These are phyloP conservation scores for Hyaena hyaena DNA, from an alignment of 2,113 vertebrate genomes.

Conservation along the genomic window DNA sequence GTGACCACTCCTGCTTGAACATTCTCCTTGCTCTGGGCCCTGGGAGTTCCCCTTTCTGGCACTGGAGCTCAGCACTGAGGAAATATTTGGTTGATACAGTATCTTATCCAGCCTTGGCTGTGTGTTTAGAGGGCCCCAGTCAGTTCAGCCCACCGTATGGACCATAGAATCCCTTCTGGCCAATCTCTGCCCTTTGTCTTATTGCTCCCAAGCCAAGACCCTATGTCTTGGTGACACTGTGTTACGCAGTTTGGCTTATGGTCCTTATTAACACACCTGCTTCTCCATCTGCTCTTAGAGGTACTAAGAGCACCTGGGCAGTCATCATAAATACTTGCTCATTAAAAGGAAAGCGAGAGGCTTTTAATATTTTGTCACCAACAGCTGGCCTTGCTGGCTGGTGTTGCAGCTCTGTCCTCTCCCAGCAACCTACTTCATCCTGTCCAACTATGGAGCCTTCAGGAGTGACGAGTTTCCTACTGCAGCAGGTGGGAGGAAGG, in stretches of 20 bases:
- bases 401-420: too few relatives aligned
- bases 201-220: accelerated
- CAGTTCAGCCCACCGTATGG: too few relatives aligned
- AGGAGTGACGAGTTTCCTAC: not conserved
- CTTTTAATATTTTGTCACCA: not conserved
- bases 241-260: accelerated
- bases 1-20: not conserved
- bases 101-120: not conserved
- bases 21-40: not conserved
- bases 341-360: not conserved
- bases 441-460: not conserved
- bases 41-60: not conserved
- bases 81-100: not conserved
- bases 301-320: not conserved
- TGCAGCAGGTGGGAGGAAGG: not conserved
- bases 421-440: not conserved
- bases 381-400: not conserved
- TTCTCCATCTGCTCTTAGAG: not conserved
- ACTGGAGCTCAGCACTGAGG: not conserved
- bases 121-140: not conserved
- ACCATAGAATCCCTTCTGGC: not conserved
- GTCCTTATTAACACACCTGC: not conserved
- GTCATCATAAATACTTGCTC: not conserved
- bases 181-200: not conserved
- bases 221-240: accelerated